phyloP scores from a whole-genome alignment of 2,888 invertebrate genomes.

The Poecilobothrus nobilitatus region DNA sequence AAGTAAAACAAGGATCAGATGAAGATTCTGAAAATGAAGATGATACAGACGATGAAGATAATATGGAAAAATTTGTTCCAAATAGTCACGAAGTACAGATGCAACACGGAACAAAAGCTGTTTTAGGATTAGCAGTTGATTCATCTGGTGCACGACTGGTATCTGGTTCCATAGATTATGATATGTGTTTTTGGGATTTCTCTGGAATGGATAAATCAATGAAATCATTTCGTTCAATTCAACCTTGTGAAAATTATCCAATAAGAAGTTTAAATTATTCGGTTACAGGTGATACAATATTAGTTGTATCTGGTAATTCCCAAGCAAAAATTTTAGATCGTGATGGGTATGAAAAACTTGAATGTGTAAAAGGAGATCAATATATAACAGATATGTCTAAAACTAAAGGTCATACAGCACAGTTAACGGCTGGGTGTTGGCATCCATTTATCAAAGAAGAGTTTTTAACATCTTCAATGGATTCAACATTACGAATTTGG shows the following conservation, averaged over 20 bases:
- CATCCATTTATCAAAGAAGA: slow-evolving; percentile 85
- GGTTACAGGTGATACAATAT: slow-evolving; percentile 83
- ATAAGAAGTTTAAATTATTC: slow-evolving; percentile 83
- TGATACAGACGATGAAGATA: slow-evolving; percentile 46
- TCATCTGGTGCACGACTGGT: slow-evolving; percentile 83
- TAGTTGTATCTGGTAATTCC: slow-evolving; percentile 86
- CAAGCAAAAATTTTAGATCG: slow-evolving; percentile 90
- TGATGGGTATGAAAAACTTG: slow-evolving; percentile 87
- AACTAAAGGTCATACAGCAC: slow-evolving; percentile 91
- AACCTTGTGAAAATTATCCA: slow-evolving; percentile 92
- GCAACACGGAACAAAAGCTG: slow-evolving; percentile 82
- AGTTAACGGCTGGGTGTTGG: slow-evolving; percentile 85
- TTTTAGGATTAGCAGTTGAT: slow-evolving; percentile 84
- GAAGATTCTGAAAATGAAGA: slow-evolving; percentile 46
- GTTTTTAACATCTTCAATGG: slow-evolving; percentile 89
- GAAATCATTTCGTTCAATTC: slow-evolving; percentile 84
- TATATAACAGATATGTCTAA: slow-evolving; percentile 90
- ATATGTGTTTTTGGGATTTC: slow-evolving; percentile 97
- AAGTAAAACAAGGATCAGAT: slow-evolving; percentile 29
- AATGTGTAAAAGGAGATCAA: slow-evolving; percentile 91
- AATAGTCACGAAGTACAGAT: slow-evolving; percentile 70
- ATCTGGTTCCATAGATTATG: slow-evolving; percentile 91
- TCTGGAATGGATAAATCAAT: slow-evolving; percentile 93
- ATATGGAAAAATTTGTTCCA: slow-evolving; percentile 54
- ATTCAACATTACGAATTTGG: slow-evolving; percentile 92